A percentile compares a stretch with the other conserved stretches of the same genome.
phyloP scores from a whole-genome alignment of 2,888 invertebrate genomes.

The Barypeithes pellucidus region DNA sequence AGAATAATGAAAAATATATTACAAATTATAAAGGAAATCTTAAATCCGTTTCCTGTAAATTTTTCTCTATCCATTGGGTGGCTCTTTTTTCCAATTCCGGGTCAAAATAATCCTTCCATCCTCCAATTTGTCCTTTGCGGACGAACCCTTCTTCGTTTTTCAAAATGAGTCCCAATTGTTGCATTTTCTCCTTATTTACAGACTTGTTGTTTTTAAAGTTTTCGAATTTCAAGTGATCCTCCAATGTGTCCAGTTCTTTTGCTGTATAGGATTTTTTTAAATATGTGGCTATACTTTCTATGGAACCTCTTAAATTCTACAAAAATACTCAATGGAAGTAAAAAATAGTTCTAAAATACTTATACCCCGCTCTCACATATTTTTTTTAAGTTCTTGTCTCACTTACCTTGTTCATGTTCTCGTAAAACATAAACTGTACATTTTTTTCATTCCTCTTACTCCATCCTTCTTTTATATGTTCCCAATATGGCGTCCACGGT shows the following conservation, averaged over 20 bases:
- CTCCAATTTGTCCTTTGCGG: conserved; percentile 79
- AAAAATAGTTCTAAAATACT: background rate
- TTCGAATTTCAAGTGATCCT: conserved; percentile 84
- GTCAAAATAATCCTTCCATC: conserved; percentile 83
- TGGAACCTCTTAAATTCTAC: conserved; percentile 75
- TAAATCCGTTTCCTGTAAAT: conserved; percentile 76
- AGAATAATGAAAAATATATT: no score
- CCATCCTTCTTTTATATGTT: conserved; percentile 87
- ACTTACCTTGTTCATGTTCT: conserved; percentile 79
- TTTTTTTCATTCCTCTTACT: conserved; percentile 77
- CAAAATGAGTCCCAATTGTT: conserved; percentile 75
- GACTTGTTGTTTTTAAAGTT: conserved; percentile 88
- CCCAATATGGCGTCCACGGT: conserved; percentile 75
- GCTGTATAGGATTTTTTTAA: conserved; percentile 75
- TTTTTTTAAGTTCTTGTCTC: no score
- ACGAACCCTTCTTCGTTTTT: conserved; percentile 78
- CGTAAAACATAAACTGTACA: conserved; percentile 85
- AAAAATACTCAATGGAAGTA: conserved; percentile 55
- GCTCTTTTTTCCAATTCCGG: conserved; percentile 78
- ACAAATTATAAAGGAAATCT: conserved; percentile 71
- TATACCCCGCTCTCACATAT: no score
- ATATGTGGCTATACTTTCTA: conserved; percentile 77
- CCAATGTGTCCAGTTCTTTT: conserved; percentile 76
- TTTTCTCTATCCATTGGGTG: conserved; percentile 80
- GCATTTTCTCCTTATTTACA: conserved; percentile 81